A percentile compares a stretch with the other conserved stretches of the same genome.
These are phyloP conservation scores for Drosophila takahashii DNA, from an alignment of 1,140 invertebrate species.

Conservation along the genomic window DNA sequence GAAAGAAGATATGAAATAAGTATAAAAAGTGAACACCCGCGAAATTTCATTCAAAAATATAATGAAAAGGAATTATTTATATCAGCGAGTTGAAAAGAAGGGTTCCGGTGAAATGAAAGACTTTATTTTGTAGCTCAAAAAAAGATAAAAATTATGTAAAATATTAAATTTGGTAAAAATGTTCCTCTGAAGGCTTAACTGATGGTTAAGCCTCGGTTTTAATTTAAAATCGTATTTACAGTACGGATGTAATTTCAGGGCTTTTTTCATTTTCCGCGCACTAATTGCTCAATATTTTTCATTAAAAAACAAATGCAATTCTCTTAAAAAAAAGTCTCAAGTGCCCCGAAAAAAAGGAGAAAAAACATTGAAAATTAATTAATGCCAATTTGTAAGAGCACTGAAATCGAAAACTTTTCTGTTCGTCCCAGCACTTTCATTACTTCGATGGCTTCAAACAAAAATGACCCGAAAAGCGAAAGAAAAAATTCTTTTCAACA, in stretches of 20 bases:
- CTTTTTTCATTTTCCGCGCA: not conserved
- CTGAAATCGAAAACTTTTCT: slow-evolving; percentile 78
- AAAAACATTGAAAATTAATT: slow-evolving; percentile 77
- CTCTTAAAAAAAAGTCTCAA: slow-evolving; percentile 31
- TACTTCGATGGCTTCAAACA: slow-evolving; percentile 64
- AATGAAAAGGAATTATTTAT: slow-evolving; percentile 81
- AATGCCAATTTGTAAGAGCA: slow-evolving; percentile 79
- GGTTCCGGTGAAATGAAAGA: slow-evolving; percentile 50
- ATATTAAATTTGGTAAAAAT: slow-evolving; percentile 10
- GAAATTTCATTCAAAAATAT: slow-evolving; percentile 60
- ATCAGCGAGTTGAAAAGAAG: slow-evolving; percentile 18
- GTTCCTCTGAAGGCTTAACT: slow-evolving; percentile 10
- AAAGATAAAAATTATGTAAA: slow-evolving; percentile 26
- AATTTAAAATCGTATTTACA: slow-evolving; percentile 61
- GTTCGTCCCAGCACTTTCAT: slow-evolving; percentile 61
- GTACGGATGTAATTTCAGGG: not conserved
- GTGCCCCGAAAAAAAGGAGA: slow-evolving; percentile 14
- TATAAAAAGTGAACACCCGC: slow-evolving; percentile 53
- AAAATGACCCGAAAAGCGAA: slow-evolving; percentile 55
- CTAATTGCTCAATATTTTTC: slow-evolving; percentile 59
- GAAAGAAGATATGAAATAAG: slow-evolving; percentile 59
- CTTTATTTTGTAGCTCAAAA: slow-evolving; percentile 43
- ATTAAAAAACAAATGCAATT: slow-evolving; percentile 54
- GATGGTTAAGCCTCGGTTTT: slow-evolving; percentile 31
- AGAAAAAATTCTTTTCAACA: slow-evolving; percentile 64